Evolutionary conservation across 2,797 vertebrate species (phyloP).

Genomic region (Spinus olivaceus): DNA sequence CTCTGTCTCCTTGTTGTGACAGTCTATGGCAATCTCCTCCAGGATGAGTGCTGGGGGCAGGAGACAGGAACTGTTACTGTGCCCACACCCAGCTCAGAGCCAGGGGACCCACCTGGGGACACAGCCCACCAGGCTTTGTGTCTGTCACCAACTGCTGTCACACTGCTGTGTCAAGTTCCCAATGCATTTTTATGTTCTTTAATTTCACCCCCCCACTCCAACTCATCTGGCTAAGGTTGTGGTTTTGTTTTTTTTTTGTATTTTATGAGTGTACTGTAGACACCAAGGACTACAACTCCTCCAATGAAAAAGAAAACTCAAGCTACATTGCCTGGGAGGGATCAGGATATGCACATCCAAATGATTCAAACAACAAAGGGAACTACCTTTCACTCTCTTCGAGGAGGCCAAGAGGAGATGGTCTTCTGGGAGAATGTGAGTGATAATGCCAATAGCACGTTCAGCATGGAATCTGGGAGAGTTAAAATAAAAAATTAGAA

Average conservation of each 20-base stretch:
- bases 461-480: conserved; percentile 95
- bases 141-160: neutral
- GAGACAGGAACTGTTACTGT: neutral
- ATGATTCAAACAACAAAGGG: neutral
- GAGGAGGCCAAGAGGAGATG: conserved; percentile 98
- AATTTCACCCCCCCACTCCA: neutral
- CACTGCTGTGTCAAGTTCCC: neutral
- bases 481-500: neutral
- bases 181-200: rapidly evolving
- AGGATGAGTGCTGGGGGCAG: conserved; percentile 87
- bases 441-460: conserved; percentile 99
- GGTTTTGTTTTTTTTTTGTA: neutral
- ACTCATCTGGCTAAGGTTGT: neutral
- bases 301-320: neutral
- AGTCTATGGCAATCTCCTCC: conserved; percentile 98
- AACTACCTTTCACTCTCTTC: conserved; percentile 97
- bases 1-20: conserved; percentile 98
- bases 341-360: neutral
- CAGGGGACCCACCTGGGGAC: rapidly evolving
- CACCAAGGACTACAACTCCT: neutral
- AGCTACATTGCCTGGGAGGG: neutral
- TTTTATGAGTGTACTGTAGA: neutral
- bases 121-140: neutral
- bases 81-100: neutral
- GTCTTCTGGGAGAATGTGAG: conserved; percentile 98